Base-by-base conservation (phyloP, 2,797 vertebrate species). In the Parambassis ranga region DNA sequence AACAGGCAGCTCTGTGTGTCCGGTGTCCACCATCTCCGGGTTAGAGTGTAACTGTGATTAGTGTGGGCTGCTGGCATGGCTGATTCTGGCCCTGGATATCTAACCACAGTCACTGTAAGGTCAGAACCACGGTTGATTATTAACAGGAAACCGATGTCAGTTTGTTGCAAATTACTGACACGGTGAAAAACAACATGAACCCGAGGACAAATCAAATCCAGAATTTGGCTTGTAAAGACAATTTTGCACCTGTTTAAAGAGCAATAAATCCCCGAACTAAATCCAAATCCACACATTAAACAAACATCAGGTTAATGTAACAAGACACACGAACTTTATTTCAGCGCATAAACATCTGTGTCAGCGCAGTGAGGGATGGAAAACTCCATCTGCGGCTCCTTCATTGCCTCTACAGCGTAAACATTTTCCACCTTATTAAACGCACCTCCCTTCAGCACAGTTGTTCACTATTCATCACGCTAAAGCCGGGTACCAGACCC, bases 381-480 rank as follows among this genome's bases (percentile, higher is more conserved):
- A 49, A 69, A 35, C 66, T 60, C 37, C n/a, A 0, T 43, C 55
- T 23, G 27, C 9, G 23, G 50, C 51, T 62, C 33, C 14, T 43
- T 43, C 46, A 7, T 48, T 5, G 16, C 31, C 36, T 68, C 75
- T 65, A 69, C 3, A 11, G 56, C 57, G 51, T 66, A 66, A 82
- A 86, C 60, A 82, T 74, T 82, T 84, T 79, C 71, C 81, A 79
- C 66, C 81, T 81, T 74, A 78, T 83, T 82, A 85, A 82, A 79
- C 2, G 37, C 28, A 8, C 15, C 28, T 18, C 11, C 32, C 50
- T 71, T 76, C 69, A 64, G 65, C 38, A 72, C 72, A 36, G 73
- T 71, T 52, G 68, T 73, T 76, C 31, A 2, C 38, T 49, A 51
- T 81, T 79, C 49, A 77, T 75, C 79, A 82, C 50, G 4, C 70